Base-by-base conservation (phyloP, 2,797 vertebrate genomes). In the Podarcis siculus region DNA sequence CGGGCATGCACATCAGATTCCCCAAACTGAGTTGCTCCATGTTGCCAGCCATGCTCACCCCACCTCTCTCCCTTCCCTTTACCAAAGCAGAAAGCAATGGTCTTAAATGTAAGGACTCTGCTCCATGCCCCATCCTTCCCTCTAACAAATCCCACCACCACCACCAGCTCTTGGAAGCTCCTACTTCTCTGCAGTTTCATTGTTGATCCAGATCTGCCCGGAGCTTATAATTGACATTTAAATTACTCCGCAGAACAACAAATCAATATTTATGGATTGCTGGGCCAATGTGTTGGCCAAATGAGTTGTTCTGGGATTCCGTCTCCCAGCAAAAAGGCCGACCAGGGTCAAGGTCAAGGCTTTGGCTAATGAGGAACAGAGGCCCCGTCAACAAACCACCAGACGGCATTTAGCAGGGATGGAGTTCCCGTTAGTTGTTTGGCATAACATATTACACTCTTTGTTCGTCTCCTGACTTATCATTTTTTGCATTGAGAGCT, bases 261-360 rank as follows among this genome's bases (percentile, higher is more conserved):
- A 97, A 98, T 99, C 98, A 96, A 99, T 99, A 98, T 97, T 97
- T 98, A 99, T 98, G 97, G 98, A 98, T 98, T 97, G 96, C 96
- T 92, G 89, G 96, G 95, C 97, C 96, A 93, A 97, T 95, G 96
- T 96, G 93, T 96, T 97, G 95, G 96, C 98, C 97, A 97, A 97
- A 95, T 96, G 94, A 95, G 95, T 92, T 92, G 93, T 94, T 94
- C 94, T 96, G 96, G 95, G 97, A 95, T 96, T 42, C 93, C 92
- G 95, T 95, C 96, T 98, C 96, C 97, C 95, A 93, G 96, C 95
- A 92, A 97, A 97, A 94, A 93, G 97, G 97, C 96, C 97, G 97
- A 95, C 6, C 89, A 95, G 96, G 97, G 97, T 98, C 97, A 98
- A 98, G 98, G 98, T 98, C 98, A 97, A 97, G 97, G 96, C 97